Base-by-base conservation (phyloP, 2,113 vertebrate genomes). In the Ranitomeya imitator region DNA sequence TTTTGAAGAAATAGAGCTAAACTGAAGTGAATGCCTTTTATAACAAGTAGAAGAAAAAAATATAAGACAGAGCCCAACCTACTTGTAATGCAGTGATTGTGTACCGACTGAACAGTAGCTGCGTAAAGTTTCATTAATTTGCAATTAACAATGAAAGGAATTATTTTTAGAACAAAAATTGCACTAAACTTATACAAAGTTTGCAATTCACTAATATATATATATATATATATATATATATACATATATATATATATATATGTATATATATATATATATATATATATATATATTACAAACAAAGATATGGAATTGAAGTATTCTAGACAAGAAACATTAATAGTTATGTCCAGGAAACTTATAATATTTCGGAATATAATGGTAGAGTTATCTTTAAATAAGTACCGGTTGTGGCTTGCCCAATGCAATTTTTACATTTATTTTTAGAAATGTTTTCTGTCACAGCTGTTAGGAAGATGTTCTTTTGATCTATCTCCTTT, bases 401-500 rank as follows among this genome's bases (percentile, higher is more conserved):
- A 8, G 6, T 45, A 18, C 71, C 19, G 7, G 15, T 18, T 45
- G 26, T 60, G n/a, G 79, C 6, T 81, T 19, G 79, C 4, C 51
- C 57, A 60, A 37, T 61, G 26, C 26, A 61, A 60, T 61, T 61
- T 81, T 61, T 81, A 37, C 55, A 9, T 61, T 19, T 61, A 60
- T 81, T 61, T 81, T 61, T 81, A 60, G 57, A 37, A 81, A 26
- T 81, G n/a, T 8, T 81, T 81, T 61, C 15, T 19, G 31, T 45
- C 57, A 31, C 80, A 82, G 31, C 80, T 63, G 80, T 57, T 82
- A 65, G 57, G 26, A 65, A 63, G 60, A 37, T 82, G 31, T 82
- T 82, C 60, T 65, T 45, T 82, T 82, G 80, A 82, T 63, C 59
- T 45, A 51, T 82, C 31, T 13, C 5, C 59, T 82, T 82, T 82